Base-by-base conservation (phyloP, 2,113 vertebrate species). In the Malurus cyaneus region DNA sequence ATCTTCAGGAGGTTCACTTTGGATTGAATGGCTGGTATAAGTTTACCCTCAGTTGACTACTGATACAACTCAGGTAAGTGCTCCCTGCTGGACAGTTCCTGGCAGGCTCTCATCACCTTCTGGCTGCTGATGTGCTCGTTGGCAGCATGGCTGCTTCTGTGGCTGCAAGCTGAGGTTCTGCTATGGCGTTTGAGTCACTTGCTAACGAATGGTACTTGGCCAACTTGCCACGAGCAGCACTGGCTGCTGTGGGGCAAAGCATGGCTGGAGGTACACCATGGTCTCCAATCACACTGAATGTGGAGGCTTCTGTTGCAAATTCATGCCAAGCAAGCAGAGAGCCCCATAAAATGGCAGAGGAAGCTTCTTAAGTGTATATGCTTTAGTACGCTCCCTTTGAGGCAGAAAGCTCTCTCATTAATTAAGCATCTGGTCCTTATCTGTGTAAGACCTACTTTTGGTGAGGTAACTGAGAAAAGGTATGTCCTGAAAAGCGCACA, bases 191-290 rank as follows among this genome's bases (percentile, higher is more conserved):
- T 1, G 36, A 57, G 70, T 31, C 21, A 11, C 52, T 26, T 56
- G 18, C 25, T 28, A 6, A 8, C 26, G 66, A 85, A 2, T 15
- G 21, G 16, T 5, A 14, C 5, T 8, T 53, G 25, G 34, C 18
- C 13, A 28, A 0, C 18, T 84, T 0, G 0, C 69, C 20, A 4
- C 1, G 7, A 69, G 69, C 53, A 85, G 29, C 49, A 24, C 18
- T 18, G 88, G 7, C 29, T 19, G 26, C 54, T 78, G 54, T 26
- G 34, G 46, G 52, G 19, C 46, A 62, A 5, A 72, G n/a, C 13
- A 1, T 39, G 49, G 49, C 76, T 85, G 78, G 39, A 52, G 53
- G 19, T 50, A 57, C 84, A 66, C 20, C 5, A 1, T 2, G 21
- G 34, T 17, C 46, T 82, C 10, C 49, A 59, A 0, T 50, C 41